Conservation (phyloP, 2,113 vertebrate species). For the Aviceda subcristata region DNA sequence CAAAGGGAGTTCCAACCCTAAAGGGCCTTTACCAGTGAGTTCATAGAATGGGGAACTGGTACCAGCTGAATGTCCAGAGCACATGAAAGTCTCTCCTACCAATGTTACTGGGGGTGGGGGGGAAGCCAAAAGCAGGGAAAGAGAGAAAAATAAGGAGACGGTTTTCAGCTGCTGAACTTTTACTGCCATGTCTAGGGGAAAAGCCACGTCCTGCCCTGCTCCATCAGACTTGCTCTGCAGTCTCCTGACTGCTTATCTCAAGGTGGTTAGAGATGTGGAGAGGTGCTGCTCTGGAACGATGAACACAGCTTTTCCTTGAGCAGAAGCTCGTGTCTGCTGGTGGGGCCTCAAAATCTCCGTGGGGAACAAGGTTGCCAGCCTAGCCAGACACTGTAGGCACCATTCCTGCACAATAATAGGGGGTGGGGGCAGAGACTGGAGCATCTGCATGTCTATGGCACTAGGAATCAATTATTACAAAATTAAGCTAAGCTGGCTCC, state of each 20-base stretch:
- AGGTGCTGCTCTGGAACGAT: not conserved
- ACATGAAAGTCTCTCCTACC: not conserved
- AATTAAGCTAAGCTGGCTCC: not conserved
- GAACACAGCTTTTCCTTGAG: not conserved
- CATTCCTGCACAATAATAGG: not conserved
- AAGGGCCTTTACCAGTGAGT: not conserved
- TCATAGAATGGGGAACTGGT: not conserved
- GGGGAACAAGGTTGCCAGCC: rapidly evolving
- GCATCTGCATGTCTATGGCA: not conserved
- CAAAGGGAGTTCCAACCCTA: not conserved
- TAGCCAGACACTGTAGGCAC: not conserved
- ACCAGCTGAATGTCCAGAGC: not conserved
- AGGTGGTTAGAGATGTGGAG: not conserved
- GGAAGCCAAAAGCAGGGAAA: not conserved
- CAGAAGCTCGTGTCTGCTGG: not conserved
- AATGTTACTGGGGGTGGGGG: rapidly evolving
- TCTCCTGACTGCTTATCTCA: not conserved
- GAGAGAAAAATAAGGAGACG: not conserved
- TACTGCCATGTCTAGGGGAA: not conserved
- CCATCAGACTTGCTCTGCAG: not conserved
- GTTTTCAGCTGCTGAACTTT: not conserved
- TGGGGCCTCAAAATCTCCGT: not conserved
- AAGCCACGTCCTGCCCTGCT: not conserved
- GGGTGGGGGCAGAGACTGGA: not conserved
- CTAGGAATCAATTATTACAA: not conserved